phyloP scores from a whole-genome alignment of 2,113 vertebrate genomes.

The Lamprotornis superbus region DNA sequence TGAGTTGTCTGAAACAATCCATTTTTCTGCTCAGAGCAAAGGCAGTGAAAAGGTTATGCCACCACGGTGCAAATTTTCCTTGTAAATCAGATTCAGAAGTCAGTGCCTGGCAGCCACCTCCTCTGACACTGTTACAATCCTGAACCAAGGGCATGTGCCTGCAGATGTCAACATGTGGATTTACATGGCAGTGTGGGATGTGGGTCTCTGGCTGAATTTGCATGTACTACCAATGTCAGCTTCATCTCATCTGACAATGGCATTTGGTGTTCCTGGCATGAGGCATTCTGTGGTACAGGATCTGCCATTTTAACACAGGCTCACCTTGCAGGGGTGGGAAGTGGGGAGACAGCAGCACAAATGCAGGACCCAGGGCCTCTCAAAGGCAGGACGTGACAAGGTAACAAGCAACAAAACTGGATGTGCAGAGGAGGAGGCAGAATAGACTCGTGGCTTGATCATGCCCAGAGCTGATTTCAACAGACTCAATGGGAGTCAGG shows the following conservation, averaged over 20 bases:
- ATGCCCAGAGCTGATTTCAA: slow-evolving; percentile 27
- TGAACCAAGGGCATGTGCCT: background rate
- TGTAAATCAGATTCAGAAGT: slow-evolving; percentile 38
- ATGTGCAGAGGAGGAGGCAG: background rate
- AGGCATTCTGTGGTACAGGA: background rate
- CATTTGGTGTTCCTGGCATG: background rate
- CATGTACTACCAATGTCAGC: background rate
- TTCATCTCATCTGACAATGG: background rate
- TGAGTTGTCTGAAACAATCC: slow-evolving; percentile 31
- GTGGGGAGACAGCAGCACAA: background rate
- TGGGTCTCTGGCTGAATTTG: background rate
- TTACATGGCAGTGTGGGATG: slow-evolving; percentile 6
- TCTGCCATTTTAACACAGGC: background rate
- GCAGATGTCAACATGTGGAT: background rate
- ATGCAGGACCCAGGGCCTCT: background rate
- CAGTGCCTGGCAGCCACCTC: background rate
- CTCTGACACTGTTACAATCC: background rate
- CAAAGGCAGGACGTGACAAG: background rate
- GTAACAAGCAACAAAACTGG: slow-evolving; percentile 7
- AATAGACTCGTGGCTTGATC: background rate
- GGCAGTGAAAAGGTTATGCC: slow-evolving; percentile 46
- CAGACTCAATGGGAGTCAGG: slow-evolving; percentile 26
- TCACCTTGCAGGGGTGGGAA: background rate
- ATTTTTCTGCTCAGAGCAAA: slow-evolving; percentile 19
- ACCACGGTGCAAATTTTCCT: background rate